phyloP scores from a whole-genome alignment of 2,797 vertebrate genomes.

The Pseudotriccus pelzelni region DNA sequence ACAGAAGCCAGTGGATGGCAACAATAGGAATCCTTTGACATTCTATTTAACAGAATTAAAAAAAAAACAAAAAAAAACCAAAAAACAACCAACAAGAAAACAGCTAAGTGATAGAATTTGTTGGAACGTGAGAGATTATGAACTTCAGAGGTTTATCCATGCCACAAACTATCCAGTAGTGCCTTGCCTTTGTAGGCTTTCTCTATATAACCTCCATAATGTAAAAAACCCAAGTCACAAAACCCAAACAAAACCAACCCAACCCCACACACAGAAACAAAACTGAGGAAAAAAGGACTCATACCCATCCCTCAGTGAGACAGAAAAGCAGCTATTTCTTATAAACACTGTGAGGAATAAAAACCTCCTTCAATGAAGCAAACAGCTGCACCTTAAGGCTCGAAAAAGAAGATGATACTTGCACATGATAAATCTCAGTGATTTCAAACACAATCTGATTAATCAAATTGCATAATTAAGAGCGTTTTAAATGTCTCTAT shows the following conservation, averaged over 20 bases:
- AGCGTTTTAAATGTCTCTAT: not conserved
- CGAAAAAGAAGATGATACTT: not conserved
- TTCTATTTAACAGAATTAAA: not conserved
- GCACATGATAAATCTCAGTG: not conserved
- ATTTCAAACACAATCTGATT: not conserved
- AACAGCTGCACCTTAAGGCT: not conserved
- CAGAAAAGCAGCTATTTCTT: not conserved
- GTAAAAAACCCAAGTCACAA: not conserved
- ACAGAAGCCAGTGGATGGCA: not conserved
- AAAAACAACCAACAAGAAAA: no score
- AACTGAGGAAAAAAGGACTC: not conserved
- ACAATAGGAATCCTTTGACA: not conserved
- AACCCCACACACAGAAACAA: not conserved
- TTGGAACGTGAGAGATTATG: not conserved
- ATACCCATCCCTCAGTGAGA: fast-evolving
- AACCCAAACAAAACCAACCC: not conserved
- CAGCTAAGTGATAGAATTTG: not conserved
- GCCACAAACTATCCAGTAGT: not conserved
- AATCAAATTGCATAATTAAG: not conserved
- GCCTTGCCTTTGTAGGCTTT: not conserved
- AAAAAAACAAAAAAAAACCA: no score
- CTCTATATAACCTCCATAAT: not conserved
- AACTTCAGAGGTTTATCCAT: not conserved
- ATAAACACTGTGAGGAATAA: not conserved
- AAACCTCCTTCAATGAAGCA: not conserved